phyloP scores from a whole-genome alignment of 2,797 vertebrate species.

The Platalea minor region DNA sequence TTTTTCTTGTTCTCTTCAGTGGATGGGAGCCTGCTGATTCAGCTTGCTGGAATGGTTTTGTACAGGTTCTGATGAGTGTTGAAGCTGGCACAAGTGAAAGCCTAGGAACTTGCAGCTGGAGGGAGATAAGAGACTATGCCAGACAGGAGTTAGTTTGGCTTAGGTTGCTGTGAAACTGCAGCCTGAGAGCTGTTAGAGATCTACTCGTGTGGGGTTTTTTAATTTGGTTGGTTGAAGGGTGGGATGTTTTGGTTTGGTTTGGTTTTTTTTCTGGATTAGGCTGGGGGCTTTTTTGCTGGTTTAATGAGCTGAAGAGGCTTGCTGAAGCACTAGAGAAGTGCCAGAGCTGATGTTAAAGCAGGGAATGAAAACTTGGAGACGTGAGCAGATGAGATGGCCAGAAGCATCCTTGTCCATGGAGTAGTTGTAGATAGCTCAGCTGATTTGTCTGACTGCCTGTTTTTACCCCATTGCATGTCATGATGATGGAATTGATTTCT shows the following conservation, averaged over 20 bases:
- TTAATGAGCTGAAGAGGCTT: background rate
- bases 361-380: background rate
- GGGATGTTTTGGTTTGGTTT: background rate
- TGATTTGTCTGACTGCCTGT: background rate
- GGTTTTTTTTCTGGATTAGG: background rate
- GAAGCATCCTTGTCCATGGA: background rate
- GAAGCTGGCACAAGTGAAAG: background rate
- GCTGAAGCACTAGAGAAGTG: background rate
- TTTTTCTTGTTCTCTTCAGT: background rate
- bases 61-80: background rate
- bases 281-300: background rate
- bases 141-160: background rate
- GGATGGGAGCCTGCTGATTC: background rate
- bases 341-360: background rate
- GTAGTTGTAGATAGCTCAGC: background rate
- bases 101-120: background rate
- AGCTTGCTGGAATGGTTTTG: background rate
- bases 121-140: background rate
- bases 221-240: background rate
- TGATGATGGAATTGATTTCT: background rate
- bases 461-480: background rate
- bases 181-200: background rate
- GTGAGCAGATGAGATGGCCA: background rate
- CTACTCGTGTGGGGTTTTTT: accelerated
- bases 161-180: background rate